A percentile compares a stretch with the other conserved stretches of the same genome.
These are phyloP conservation scores for Acrobasis repandana DNA, from an alignment of 2,888 invertebrate genomes.

Conservation along the genomic window DNA sequence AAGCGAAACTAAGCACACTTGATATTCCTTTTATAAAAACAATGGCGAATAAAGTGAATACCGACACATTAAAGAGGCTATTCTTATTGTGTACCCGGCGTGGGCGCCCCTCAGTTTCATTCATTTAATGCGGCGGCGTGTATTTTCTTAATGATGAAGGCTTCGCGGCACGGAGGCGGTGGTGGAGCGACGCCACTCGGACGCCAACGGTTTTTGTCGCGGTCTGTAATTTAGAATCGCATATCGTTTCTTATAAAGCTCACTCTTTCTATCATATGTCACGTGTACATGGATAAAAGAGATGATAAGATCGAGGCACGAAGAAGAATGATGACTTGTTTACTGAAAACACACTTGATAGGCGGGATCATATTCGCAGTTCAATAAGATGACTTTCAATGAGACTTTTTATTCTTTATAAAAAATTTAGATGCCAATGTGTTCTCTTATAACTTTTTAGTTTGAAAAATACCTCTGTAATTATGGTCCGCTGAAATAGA, in stretches of 20 bases:
- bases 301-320: neutral
- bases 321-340: constrained; percentile 1
- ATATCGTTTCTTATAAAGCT: neutral
- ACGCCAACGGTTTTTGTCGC: constrained; percentile 8
- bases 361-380: neutral
- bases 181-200: constrained; percentile 31
- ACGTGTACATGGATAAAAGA: neutral
- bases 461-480: neutral
- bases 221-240: constrained; percentile 5
- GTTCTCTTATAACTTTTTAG: neutral
- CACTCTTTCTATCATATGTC: neutral
- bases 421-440: constrained; percentile 3
- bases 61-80: constrained; percentile 59
- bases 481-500: neutral
- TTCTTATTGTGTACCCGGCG: constrained; percentile 58
- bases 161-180: constrained; percentile 51
- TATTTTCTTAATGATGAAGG: constrained; percentile 68
- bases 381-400: neutral
- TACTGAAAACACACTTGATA: neutral
- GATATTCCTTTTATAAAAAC: constrained; percentile 35
- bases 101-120: constrained; percentile 73
- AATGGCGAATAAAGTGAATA: constrained; percentile 47
- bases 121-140: constrained; percentile 62
- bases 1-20: constrained; percentile 28
- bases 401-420: neutral